Conservation (phyloP, 2,888 invertebrate species). For the Mycogona germanica region DNA sequence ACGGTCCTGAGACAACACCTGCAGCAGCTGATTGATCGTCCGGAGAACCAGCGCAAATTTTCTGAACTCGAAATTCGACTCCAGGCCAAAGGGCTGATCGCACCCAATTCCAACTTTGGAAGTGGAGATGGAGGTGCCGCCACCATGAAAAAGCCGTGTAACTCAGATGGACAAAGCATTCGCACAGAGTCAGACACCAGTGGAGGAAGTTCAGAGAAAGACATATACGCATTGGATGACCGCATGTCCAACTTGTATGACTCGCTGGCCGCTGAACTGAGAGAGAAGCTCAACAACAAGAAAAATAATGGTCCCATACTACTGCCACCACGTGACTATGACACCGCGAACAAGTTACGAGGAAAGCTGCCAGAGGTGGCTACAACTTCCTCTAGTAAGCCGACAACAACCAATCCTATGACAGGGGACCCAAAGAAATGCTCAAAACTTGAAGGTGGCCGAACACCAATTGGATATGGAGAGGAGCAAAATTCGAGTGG, state of each 20-base stretch:
- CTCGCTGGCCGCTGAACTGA: constrained; percentile 79
- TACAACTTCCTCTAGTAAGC: constrained; percentile 10
- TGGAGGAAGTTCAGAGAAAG: constrained; percentile 1
- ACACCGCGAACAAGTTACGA: constrained; percentile 69
- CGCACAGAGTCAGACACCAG: constrained; percentile 7
- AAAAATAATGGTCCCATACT: constrained; percentile 52
- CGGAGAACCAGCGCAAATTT: constrained; percentile 76
- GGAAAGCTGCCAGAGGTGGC: constrained; percentile 62
- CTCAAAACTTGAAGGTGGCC: constrained; percentile 47
- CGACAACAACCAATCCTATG: neutral
- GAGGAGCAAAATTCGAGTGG: constrained; percentile 48
- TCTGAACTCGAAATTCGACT: constrained; percentile 59
- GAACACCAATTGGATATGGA: constrained; percentile 21
- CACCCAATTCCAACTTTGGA: constrained; percentile 21
- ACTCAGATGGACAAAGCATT: constrained; percentile 24
- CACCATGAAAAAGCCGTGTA: constrained; percentile 17
- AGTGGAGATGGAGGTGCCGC: constrained; percentile 24
- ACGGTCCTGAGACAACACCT: constrained; percentile 72
- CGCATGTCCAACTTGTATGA: constrained; percentile 68
- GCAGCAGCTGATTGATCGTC: constrained; percentile 61
- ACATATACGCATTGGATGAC: constrained; percentile 24
- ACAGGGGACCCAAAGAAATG: constrained; percentile 38
- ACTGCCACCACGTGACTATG: constrained; percentile 86
- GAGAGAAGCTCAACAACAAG: constrained; percentile 48
- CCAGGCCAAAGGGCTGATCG: constrained; percentile 34